Evolutionary conservation across 2,113 vertebrate genomes (phyloP).

Genomic region (Campylomormyrus numenius): DNA sequence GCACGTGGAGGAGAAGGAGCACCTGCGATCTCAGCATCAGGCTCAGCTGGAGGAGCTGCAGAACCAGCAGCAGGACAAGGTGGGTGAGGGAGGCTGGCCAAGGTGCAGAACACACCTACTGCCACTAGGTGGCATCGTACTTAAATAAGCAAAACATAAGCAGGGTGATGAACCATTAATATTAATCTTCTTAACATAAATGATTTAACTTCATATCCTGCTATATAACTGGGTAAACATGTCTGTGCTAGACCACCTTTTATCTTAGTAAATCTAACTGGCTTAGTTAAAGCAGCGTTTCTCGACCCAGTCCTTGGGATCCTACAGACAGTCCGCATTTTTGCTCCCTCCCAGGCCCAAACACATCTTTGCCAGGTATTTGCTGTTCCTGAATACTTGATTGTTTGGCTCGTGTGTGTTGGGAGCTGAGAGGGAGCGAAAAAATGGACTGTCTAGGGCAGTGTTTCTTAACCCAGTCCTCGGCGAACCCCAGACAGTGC

Average conservation of each 20-base stretch:
- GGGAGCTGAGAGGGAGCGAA: background rate
- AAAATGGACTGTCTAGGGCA: background rate
- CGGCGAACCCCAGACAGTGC: too few species aligned
- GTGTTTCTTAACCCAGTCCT: too few species aligned
- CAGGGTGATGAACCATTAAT: background rate
- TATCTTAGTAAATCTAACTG: background rate
- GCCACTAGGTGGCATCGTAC: background rate
- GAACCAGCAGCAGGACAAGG: slow-evolving; percentile 66
- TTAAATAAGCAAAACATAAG: background rate
- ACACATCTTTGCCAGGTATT: background rate
- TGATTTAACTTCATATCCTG: background rate
- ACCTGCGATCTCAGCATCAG: slow-evolving; percentile 72
- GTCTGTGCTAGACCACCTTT: background rate
- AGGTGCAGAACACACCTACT: background rate
- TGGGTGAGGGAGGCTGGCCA: slow-evolving; percentile 19
- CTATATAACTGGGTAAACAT: background rate
- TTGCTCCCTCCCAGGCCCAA: background rate
- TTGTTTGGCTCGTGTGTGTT: background rate
- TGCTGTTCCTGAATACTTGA: background rate
- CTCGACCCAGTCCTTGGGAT: background rate
- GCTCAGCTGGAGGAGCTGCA: slow-evolving; percentile 72
- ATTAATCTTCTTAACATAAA: background rate
- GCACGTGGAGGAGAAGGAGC: slow-evolving; percentile 57
- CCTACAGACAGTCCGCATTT: background rate
- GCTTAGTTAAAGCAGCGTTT: background rate